These are phyloP conservation scores for Scortum barcoo DNA, from an alignment of 2,113 vertebrate species.

Conservation along the genomic window DNA sequence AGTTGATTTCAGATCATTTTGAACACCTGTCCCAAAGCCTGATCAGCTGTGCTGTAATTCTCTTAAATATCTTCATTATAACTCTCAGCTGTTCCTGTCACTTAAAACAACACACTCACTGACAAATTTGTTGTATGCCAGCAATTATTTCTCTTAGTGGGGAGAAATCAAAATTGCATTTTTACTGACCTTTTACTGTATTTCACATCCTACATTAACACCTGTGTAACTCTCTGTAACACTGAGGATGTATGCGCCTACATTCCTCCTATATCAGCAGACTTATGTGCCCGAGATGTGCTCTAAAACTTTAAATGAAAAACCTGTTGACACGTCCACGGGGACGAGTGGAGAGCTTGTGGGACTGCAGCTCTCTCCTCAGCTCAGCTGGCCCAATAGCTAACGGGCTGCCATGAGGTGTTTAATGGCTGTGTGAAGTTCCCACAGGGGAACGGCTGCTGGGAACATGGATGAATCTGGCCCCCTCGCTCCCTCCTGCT, in stretches of 20 bases:
- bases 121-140: not conserved
- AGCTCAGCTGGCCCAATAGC: conserved; percentile 66
- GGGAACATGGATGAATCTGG: conserved; percentile 75
- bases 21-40: conserved; percentile 35
- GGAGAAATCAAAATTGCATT: not conserved
- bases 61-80: not conserved
- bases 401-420: conserved; percentile 78
- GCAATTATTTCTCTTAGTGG: not conserved
- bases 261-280: conserved; percentile 64
- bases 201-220: conserved; percentile 55
- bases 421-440: conserved; percentile 79
- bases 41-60: conserved; percentile 18
- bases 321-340: conserved; percentile 75
- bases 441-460: conserved; percentile 72
- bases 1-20: conserved; percentile 33
- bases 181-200: not conserved
- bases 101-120: not conserved
- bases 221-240: conserved; percentile 32
- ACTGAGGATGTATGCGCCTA: conserved; percentile 19
- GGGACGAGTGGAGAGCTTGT: conserved; percentile 45
- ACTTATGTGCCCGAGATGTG: conserved; percentile 67
- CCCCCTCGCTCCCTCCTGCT: conserved; percentile 61
- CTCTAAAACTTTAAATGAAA: conserved; percentile 77
- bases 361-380: conserved; percentile 55
- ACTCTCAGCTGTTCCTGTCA: conserved; percentile 2